Base-by-base conservation (phyloP, 2,797 vertebrate genomes). In the Parotocinclus haroldoi region DNA sequence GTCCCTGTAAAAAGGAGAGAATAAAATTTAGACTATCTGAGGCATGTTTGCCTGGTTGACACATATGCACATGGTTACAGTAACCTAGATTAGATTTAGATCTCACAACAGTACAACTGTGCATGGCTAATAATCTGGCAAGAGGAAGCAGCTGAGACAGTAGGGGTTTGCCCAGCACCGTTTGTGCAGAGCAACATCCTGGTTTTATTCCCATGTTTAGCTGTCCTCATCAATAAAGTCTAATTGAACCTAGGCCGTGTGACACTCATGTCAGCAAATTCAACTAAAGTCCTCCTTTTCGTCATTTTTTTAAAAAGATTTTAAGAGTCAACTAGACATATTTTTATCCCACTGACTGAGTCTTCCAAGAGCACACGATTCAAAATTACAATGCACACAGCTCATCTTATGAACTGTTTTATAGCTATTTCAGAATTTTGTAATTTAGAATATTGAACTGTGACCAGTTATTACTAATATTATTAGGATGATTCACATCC, bases 1-100 rank as follows among this genome's bases (percentile, higher is more conserved):
- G 83, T 38, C 84, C 88, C 89, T 91, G 77, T 17, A 42, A 71
- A 12, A 17, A 76, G 7, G 55, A 66, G 16, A 44, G 5, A 61
- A 8, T 65, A 58, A 50, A 45, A 45, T 8, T 65, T 5, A 11
- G 19, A 42, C 1, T 39, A 19, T 52, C 7, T 61, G 10, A 40
- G 9, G 40, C 40, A 42, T 42, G 10, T 1, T 5, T 27, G 27
- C 27, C 4, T 42, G 8, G 45, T 46, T 39, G 14, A 27, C 18
- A 63, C 13, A 8, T 42, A 11, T 7, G 48, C 13, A 14, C 2
- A 56, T 18, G 16, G n/a, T 19, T 60, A 40, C 44, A 37, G n/a
- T 36, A 59, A 48, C 17, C 7, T 36, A 44, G 18, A 55, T 37
- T 65, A 63, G 9, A 37, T 39, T 39, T 61, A 17, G 36, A 45